phyloP scores from a whole-genome alignment of 2,888 invertebrate genomes.

The Tortricodes alternella region DNA sequence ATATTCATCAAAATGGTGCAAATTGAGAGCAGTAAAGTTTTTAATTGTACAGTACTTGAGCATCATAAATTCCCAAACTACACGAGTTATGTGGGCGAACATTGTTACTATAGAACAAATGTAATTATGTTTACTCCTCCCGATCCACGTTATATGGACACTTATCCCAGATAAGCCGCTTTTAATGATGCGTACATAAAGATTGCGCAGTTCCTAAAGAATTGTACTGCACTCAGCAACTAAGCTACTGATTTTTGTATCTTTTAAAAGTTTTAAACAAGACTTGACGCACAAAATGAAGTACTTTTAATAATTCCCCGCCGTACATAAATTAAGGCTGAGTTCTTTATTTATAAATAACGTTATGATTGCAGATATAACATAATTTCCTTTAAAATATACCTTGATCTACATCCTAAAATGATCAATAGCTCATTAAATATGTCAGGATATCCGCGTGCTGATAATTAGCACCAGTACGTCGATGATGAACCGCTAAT shows the following conservation, averaged over 20 bases:
- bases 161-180: conserved; percentile 27
- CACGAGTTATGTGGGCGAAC: background rate
- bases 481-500: conserved; percentile 72
- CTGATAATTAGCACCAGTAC: conserved; percentile 69
- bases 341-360: too few relatives aligned
- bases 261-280: too few relatives aligned
- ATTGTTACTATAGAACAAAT: conserved; percentile 18
- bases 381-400: background rate
- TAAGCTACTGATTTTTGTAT: background rate
- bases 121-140: conserved; percentile 24
- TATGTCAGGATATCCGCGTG: conserved; percentile 41
- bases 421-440: background rate
- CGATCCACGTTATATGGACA: conserved; percentile 22
- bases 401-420: too few relatives aligned
- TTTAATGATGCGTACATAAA: conserved; percentile 29
- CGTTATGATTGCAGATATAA: background rate
- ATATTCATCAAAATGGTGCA: too few relatives aligned
- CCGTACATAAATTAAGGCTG: too few relatives aligned
- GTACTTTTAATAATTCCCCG: too few relatives aligned
- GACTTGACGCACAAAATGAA: too few relatives aligned
- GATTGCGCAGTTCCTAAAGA: conserved; percentile 18
- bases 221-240: background rate
- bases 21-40: background rate
- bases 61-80: conserved; percentile 4
- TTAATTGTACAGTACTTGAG: background rate